A percentile compares a stretch with the other conserved stretches of the same genome.
phyloP scores from a whole-genome alignment of 2,113 vertebrate species.

The Stigmatopora argus region DNA sequence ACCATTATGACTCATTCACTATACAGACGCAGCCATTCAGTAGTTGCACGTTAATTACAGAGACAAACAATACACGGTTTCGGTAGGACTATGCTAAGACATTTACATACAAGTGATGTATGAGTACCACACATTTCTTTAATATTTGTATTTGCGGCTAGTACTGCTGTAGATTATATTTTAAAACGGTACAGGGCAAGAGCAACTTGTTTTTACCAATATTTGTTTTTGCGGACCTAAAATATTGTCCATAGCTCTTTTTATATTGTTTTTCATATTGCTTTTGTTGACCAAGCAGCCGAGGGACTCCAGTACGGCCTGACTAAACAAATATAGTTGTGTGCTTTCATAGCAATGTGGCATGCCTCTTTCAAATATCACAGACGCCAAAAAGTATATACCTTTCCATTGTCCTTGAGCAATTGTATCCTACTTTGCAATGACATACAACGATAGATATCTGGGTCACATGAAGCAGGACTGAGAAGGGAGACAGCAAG shows the following conservation, averaged over 20 bases:
- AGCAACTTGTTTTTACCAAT: not conserved
- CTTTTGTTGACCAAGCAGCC: not conserved
- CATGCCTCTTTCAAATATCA: not conserved
- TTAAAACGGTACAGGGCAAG: not conserved
- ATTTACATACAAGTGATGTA: not conserved
- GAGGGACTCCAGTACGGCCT: not conserved
- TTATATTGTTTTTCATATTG: not conserved
- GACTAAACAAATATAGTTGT: not conserved
- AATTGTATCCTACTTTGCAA: not conserved
- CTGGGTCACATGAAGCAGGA: constrained; percentile 1
- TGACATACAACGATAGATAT: constrained; percentile 9
- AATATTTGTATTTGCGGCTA: constrained; percentile 2
- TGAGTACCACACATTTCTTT: not conserved
- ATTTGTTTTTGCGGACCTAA: not conserved
- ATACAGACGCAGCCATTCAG: not conserved
- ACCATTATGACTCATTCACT: not conserved
- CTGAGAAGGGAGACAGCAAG: constrained; percentile 2
- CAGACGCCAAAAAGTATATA: not conserved
- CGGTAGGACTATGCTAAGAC: too few species aligned
- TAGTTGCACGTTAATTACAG: not conserved
- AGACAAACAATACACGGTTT: not conserved
- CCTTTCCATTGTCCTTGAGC: not conserved
- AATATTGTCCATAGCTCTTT: not conserved
- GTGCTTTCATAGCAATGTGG: not conserved
- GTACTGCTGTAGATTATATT: not conserved